Evolutionary conservation across 2,113 vertebrate genomes (phyloP).

Genomic region (Barnardius zonarius): DNA sequence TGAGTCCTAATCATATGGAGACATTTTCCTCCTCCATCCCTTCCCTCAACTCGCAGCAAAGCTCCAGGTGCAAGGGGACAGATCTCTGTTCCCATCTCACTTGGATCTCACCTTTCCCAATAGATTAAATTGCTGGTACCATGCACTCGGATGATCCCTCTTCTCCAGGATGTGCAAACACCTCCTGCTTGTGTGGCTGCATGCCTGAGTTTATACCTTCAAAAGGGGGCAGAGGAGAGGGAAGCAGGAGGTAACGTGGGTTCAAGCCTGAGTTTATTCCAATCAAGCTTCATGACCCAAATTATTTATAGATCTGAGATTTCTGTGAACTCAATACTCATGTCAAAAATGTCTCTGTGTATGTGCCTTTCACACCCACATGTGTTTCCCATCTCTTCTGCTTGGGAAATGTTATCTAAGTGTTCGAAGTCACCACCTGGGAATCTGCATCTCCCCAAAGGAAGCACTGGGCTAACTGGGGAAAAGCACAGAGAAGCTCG

Average conservation of each 20-base stretch:
- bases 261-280: slow-evolving; percentile 34
- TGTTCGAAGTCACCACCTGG: slow-evolving; percentile 2
- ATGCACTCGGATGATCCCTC: background rate
- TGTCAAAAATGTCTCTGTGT: slow-evolving; percentile 16
- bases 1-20: background rate
- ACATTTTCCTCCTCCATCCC: background rate
- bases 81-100: background rate
- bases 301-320: slow-evolving; percentile 62
- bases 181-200: background rate
- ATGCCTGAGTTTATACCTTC: background rate
- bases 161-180: background rate
- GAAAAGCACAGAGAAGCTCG: background rate
- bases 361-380: background rate
- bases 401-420: background rate
- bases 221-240: background rate
- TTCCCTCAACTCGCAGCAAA: background rate
- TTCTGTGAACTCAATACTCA: slow-evolving; percentile 10
- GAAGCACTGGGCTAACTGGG: background rate
- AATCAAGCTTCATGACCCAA: slow-evolving; percentile 44
- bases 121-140: background rate
- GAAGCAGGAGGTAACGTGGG: background rate
- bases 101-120: background rate
- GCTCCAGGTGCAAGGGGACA: background rate
- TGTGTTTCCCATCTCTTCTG: background rate
- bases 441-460: background rate